Conservation (phyloP, 2,797 vertebrate genomes). For the Aldrovandia affinis region DNA sequence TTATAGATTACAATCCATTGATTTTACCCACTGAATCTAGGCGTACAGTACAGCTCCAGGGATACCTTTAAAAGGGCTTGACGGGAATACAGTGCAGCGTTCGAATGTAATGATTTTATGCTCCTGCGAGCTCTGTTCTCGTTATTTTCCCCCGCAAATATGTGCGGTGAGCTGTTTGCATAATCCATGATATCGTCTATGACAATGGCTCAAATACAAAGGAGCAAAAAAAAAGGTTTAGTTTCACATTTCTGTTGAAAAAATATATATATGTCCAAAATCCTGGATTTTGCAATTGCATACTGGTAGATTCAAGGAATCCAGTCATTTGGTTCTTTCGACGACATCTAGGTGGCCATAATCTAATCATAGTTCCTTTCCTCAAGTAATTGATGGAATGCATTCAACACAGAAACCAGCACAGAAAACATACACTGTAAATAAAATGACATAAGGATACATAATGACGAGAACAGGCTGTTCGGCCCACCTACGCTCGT, state of each 20-base stretch:
- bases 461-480: too few species aligned
- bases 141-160: background rate
- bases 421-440: too few species aligned
- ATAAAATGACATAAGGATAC: too few species aligned
- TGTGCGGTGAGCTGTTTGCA: background rate
- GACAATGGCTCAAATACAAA: background rate
- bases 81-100: background rate
- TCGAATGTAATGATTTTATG: background rate
- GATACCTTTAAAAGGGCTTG: slow-evolving; percentile 22
- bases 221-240: background rate
- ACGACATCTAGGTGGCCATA: too few species aligned
- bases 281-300: background rate
- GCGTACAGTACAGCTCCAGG: slow-evolving; percentile 36
- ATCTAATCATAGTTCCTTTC: too few species aligned
- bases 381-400: too few species aligned
- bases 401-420: too few species aligned
- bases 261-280: background rate
- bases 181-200: background rate
- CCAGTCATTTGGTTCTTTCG: background rate
- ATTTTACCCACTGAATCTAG: slow-evolving; percentile 61
- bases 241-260: slow-evolving; percentile 8
- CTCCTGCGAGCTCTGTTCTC: background rate
- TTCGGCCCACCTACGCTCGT: too few species aligned
- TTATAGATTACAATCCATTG: slow-evolving; percentile 73
- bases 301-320: background rate